phyloP scores from a whole-genome alignment of 2,113 vertebrate species.

The Corynorhinus townsendii region DNA sequence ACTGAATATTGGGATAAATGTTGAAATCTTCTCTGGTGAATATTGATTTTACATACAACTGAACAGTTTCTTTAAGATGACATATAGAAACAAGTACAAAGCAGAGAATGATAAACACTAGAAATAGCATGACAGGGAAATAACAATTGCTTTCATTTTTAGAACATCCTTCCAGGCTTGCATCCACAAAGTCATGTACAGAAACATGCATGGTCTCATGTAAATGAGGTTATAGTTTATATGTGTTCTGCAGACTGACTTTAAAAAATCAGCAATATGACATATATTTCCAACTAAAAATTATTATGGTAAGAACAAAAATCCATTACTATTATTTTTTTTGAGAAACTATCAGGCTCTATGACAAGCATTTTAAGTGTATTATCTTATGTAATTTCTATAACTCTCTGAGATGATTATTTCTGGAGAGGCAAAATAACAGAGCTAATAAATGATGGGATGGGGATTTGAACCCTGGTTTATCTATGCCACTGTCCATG shows the following conservation, averaged over 20 bases:
- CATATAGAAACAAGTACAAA: background rate
- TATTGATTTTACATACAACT: background rate
- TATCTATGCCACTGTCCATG: background rate
- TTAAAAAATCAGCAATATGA: background rate
- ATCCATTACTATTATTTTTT: background rate
- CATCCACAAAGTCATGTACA: background rate
- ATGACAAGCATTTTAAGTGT: background rate
- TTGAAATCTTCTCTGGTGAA: background rate
- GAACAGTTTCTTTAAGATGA: background rate
- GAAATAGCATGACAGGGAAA: background rate
- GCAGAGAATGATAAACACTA: background rate
- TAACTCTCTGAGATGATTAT: background rate
- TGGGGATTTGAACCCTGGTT: background rate
- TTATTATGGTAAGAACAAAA: background rate
- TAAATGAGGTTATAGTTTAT: background rate
- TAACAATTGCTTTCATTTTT: background rate
- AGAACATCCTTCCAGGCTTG: background rate
- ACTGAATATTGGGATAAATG: background rate
- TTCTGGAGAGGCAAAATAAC: background rate
- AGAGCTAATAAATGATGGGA: background rate
- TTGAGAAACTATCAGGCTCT: background rate
- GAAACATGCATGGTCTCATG: background rate
- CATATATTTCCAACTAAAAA: background rate
- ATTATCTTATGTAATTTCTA: background rate
- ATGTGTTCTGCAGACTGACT: background rate